These are phyloP conservation scores for Drosophila cracens DNA, from an alignment of 2,888 invertebrate species.

Conservation along the genomic window DNA sequence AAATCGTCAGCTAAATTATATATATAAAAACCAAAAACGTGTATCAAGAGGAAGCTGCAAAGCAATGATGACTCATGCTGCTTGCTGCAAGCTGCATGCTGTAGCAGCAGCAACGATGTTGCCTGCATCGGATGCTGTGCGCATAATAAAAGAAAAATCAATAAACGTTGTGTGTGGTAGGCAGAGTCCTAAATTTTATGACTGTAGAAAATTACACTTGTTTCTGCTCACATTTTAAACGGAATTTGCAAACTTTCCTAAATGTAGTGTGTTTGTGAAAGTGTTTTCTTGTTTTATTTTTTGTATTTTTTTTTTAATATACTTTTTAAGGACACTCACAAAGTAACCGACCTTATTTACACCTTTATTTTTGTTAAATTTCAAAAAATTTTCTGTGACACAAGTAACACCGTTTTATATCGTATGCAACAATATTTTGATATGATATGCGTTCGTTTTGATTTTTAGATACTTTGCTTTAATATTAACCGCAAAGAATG, in stretches of 20 bases:
- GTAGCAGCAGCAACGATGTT: slow-evolving; percentile 15
- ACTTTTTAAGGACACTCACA: slow-evolving; percentile 38
- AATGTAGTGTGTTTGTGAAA: background rate
- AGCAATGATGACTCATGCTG: slow-evolving; percentile 47
- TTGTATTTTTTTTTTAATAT: background rate
- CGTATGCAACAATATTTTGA: slow-evolving; percentile 1
- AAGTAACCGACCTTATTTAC: slow-evolving; percentile 36
- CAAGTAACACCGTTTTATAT: slow-evolving; percentile 20
- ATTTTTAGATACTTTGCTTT: slow-evolving; percentile 29
- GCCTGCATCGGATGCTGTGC: slow-evolving; percentile 44
- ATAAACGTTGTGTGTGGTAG: slow-evolving; percentile 24
- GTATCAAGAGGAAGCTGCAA: slow-evolving; percentile 32
- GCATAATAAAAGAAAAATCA: slow-evolving; percentile 42
- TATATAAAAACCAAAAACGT: slow-evolving; percentile 13
- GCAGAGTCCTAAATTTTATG: slow-evolving; percentile 19
- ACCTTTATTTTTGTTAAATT: slow-evolving; percentile 5
- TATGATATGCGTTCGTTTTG: slow-evolving; percentile 34
- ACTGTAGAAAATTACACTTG: slow-evolving; percentile 12
- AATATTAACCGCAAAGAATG: slow-evolving; percentile 43
- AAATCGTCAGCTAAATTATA: slow-evolving; percentile 9
- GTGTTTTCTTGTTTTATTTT: background rate
- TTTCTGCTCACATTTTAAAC: slow-evolving; percentile 23
- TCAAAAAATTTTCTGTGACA: slow-evolving; percentile 9
- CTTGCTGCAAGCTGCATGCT: slow-evolving; percentile 32
- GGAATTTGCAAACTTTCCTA: slow-evolving; percentile 41